phyloP scores from a whole-genome alignment of 2,888 invertebrate species.

The Caenorhabditis zanzibari region DNA sequence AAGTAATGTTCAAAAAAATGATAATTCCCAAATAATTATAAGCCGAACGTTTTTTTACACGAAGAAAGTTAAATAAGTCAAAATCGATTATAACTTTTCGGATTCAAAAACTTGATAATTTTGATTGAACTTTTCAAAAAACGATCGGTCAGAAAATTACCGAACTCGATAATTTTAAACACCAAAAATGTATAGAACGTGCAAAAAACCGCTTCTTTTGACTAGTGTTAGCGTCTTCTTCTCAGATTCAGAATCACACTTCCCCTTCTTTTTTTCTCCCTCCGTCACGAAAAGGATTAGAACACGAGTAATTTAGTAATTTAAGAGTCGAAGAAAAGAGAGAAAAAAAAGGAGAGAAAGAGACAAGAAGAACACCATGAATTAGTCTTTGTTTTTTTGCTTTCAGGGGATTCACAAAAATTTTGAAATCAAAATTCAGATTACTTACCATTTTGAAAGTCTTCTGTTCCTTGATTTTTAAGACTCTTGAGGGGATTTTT shows the following conservation, averaged over 20 bases:
- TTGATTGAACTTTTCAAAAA: neutral
- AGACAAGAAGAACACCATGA: conserved; percentile 39
- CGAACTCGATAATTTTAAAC: too few relatives aligned
- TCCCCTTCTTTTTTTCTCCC: neutral
- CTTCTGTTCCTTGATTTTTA: neutral
- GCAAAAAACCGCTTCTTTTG: conserved; percentile 3
- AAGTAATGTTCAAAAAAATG: too few relatives aligned
- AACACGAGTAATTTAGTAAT: conserved; percentile 43
- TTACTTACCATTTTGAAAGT: conserved; percentile 8
- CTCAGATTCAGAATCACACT: neutral
- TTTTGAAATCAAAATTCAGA: neutral
- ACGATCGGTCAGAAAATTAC: too few relatives aligned
- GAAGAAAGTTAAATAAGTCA: too few relatives aligned
- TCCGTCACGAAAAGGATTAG: conserved; percentile 23
- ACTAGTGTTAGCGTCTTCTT: conserved; percentile 14
- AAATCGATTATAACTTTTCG: too few relatives aligned
- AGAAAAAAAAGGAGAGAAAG: neutral
- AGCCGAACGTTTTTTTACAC: too few relatives aligned
- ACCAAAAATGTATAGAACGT: conserved; percentile 2
- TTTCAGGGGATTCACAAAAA: neutral
- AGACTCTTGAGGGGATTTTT: neutral
- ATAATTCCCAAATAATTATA: too few relatives aligned
- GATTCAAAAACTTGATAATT: too few relatives aligned
- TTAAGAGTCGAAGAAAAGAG: neutral
- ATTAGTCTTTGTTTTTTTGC: conserved; percentile 12